A percentile compares a stretch with the other conserved stretches of the same genome.
Conservation (phyloP, 2,888 invertebrate genomes). For the Morpho deidamia region DNA sequence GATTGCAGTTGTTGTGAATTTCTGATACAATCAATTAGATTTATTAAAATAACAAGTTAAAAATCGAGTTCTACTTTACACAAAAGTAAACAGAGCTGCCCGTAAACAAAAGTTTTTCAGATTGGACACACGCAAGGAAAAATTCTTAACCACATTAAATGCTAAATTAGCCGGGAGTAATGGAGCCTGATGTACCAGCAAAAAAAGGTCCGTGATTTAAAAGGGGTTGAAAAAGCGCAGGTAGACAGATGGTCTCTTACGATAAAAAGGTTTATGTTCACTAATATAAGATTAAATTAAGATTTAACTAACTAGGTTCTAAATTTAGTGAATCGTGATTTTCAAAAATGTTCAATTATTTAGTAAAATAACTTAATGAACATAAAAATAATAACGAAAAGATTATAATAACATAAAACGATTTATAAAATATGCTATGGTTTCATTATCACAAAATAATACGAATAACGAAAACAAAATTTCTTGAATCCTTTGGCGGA, state of each 20-base stretch:
- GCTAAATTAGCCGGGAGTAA: not conserved
- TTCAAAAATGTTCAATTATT: too few species aligned
- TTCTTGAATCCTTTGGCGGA: conserved; percentile 3
- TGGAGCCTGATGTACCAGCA: not conserved
- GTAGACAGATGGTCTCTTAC: conserved; percentile 8
- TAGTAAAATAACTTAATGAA: too few species aligned
- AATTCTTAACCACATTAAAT: not conserved
- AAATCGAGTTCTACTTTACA: not conserved
- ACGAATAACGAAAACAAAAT: not conserved
- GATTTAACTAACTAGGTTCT: too few species aligned
- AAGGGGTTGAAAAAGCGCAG: conserved; percentile 1
- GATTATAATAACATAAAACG: too few species aligned
- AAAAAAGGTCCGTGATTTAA: conserved; percentile 1
- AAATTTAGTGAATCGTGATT: too few species aligned
- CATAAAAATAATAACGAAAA: too few species aligned
- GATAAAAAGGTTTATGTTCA: not conserved
- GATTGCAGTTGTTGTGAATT: too few species aligned
- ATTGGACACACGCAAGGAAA: not conserved
- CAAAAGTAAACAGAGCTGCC: too few species aligned
- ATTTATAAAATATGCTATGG: too few species aligned
- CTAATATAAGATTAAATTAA: not conserved
- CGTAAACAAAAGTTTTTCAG: too few species aligned
- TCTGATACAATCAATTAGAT: too few species aligned
- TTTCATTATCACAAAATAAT: too few species aligned
- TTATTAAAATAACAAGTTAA: not conserved